These are phyloP conservation scores for Pangasius djambal DNA, from an alignment of 2,797 vertebrate genomes.

Conservation along the genomic window DNA sequence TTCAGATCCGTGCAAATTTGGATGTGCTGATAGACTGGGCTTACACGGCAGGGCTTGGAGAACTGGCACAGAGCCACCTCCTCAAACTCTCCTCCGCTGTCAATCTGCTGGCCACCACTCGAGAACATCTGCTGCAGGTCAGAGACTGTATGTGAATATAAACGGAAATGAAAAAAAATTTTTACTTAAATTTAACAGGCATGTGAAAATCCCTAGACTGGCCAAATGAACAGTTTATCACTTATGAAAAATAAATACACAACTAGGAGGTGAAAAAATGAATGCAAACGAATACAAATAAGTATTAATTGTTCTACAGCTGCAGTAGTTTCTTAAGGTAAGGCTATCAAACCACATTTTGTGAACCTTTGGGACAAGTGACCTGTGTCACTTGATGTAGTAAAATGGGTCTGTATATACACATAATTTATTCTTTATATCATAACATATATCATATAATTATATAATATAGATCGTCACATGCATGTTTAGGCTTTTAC, in stretches of 20 bases:
- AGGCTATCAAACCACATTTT: background rate
- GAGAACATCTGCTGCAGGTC: constrained; percentile 78
- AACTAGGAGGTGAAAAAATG: background rate
- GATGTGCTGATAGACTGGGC: constrained; percentile 81
- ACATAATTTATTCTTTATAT: background rate
- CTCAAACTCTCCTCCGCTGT: constrained; percentile 76
- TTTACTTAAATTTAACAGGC: background rate
- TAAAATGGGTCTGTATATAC: background rate
- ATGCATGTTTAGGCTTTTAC: background rate
- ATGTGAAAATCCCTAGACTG: background rate
- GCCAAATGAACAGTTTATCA: background rate
- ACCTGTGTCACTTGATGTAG: background rate
- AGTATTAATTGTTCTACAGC: background rate
- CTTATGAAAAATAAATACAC: background rate
- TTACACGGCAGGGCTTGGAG: constrained; percentile 70
- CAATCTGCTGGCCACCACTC: constrained; percentile 77
- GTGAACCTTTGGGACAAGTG: background rate
- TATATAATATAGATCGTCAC: no score
- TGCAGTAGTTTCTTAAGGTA: background rate
- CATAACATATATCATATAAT: background rate
- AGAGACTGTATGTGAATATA: background rate
- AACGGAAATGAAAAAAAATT: background rate
- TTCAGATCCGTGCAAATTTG: constrained; percentile 77
- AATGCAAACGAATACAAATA: background rate
- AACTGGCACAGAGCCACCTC: constrained; percentile 72